These are phyloP conservation scores for Fratercula arctica DNA, from an alignment of 2,797 vertebrate genomes.

Conservation along the genomic window DNA sequence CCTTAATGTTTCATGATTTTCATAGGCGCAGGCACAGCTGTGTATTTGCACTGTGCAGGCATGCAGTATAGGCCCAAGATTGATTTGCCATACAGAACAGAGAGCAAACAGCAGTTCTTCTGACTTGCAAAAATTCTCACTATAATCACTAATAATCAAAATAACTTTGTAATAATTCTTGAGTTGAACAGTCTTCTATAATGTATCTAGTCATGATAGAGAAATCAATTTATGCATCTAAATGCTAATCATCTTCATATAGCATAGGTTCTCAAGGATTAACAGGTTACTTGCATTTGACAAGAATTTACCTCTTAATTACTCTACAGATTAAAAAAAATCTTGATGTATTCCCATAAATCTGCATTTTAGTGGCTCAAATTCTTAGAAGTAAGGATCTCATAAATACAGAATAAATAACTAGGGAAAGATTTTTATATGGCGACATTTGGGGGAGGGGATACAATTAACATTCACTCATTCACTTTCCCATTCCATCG, in stretches of 20 bases:
- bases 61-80: background rate
- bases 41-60: background rate
- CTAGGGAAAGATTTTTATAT: background rate
- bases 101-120: background rate
- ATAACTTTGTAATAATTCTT: background rate
- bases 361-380: background rate
- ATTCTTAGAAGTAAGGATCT: background rate
- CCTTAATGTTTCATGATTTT: background rate
- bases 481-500: background rate
- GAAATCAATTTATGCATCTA: background rate
- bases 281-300: background rate
- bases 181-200: background rate
- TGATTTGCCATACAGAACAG: background rate
- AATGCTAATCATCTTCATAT: background rate
- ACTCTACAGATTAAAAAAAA: background rate
- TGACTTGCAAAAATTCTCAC: background rate
- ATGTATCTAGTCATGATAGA: background rate
- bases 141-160: background rate
- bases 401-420: background rate
- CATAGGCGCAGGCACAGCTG: background rate
- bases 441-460: background rate
- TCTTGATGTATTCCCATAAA: background rate
- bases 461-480: background rate
- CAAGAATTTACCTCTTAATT: background rate
- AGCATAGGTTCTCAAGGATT: background rate